Evolutionary conservation across 2,888 invertebrate genomes (phyloP), one percentile per base, ranked within the genome.

Genomic region (Nymphalis polychloros): DNA sequence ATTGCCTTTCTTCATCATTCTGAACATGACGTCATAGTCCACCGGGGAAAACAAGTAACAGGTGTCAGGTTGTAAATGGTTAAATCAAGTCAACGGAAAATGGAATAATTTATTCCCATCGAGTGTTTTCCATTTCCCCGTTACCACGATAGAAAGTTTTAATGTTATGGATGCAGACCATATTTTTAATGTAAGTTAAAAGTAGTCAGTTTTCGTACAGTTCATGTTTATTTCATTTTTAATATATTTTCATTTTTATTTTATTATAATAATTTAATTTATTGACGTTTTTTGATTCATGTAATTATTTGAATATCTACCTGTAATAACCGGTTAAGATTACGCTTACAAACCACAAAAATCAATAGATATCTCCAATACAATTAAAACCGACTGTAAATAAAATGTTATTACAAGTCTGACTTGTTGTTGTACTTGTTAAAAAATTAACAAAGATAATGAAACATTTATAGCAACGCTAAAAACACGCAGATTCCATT

Each of bases 11-110:
- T 83, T 82, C 80, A 81, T 83, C 81, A 79, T 74, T 19, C 19
- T 41, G 27, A 0, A 76, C 77, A 79, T 90, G 90, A 90, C 90
- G 90, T 91, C 89, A 91, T 75, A 77, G 81, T 20, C 19, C 50
- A 50, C 83, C 84, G 86, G 84, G 81, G 84, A 80, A 78, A 84
- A 81, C 84, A 81, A 86, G 86, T 89, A 85, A 87, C 90, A 90
- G 88, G 89, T 89, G 89, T 80, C 77, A 72, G 76, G n/a, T 55
- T 80, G 78, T 76, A 78, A 76, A 79, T 78, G 75, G 78, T 80
- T 80, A 78, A 80, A 79, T 80, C 82, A 84, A 84, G 82, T 82
- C 78, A 53, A 53, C 31, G 60, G 53, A 61, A 48, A 35, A 57
- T 64, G 23, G 63, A 52, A 23, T 23, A 23, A 19, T 6, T 50